phyloP scores from a whole-genome alignment of 2,797 vertebrate species.

The Thamnophis elegans region DNA sequence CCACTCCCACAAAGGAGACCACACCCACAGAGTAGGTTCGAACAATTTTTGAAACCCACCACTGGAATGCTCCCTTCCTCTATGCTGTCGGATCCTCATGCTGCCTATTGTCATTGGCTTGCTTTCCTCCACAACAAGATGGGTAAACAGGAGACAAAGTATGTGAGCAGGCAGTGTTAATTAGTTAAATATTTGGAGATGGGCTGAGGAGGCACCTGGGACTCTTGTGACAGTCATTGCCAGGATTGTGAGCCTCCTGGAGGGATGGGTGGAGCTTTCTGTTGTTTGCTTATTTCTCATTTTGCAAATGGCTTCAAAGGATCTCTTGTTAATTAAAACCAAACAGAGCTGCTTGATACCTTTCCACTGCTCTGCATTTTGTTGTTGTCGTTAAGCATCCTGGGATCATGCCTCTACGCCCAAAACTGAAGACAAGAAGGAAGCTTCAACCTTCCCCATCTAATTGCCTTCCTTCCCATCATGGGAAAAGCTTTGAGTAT shows the following conservation, averaged over 20 bases:
- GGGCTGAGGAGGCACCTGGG: slow-evolving; percentile 5
- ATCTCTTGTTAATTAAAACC: slow-evolving; percentile 28
- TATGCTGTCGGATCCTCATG: neutral
- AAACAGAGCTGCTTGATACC: neutral
- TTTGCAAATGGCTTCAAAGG: neutral
- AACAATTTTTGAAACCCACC: too few species aligned
- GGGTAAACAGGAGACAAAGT: slow-evolving; percentile 6
- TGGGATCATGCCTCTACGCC: neutral
- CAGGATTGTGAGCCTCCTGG: neutral
- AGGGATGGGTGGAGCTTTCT: slow-evolving; percentile 3
- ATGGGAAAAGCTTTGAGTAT: neutral
- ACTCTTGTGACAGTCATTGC: slow-evolving; percentile 16
- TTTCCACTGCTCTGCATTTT: neutral
- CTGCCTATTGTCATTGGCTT: neutral
- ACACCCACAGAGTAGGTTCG: too few species aligned
- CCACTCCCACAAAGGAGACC: too few species aligned
- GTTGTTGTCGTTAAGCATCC: neutral
- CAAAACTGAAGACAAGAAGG: neutral
- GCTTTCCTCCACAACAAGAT: slow-evolving; percentile 21
- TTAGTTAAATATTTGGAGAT: slow-evolving; percentile 37
- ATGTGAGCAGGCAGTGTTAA: neutral
- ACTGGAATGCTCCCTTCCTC: neutral
- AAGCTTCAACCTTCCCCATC: neutral
- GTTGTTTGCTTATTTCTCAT: slow-evolving; percentile 18
- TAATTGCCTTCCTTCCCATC: neutral